A percentile compares a stretch with the other conserved stretches of the same genome.
phyloP scores from a whole-genome alignment of 2,888 invertebrate species.

The Athalia circularis region DNA sequence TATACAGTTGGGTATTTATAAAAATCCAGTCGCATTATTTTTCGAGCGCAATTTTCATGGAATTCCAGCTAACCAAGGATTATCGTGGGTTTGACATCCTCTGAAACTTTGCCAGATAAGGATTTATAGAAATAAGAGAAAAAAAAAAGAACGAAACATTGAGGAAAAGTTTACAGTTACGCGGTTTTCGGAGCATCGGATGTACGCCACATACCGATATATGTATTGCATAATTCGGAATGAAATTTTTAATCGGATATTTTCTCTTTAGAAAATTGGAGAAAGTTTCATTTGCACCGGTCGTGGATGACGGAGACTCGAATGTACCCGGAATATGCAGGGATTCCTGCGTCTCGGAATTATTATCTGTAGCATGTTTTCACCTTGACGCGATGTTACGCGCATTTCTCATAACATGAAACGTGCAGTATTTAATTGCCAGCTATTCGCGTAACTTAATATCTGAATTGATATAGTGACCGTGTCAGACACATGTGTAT shows the following conservation, averaged over 20 bases:
- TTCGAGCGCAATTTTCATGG: no score
- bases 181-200: no score
- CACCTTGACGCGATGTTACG: slow-evolving; percentile 11
- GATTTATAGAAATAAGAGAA: no score
- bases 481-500: background rate
- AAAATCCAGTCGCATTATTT: slow-evolving; percentile 5
- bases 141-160: no score
- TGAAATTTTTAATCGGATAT: background rate
- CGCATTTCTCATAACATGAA: background rate
- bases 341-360: slow-evolving; percentile 5
- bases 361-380: slow-evolving; percentile 10
- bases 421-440: slow-evolving; percentile 35
- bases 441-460: slow-evolving; percentile 37
- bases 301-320: background rate
- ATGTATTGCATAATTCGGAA: no score
- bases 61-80: no score
- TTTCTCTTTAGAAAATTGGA: slow-evolving; percentile 32
- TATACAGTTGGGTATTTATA: background rate
- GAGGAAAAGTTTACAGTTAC: no score
- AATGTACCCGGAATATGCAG: background rate
- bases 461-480: background rate
- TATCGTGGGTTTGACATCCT: no score
- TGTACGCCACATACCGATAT: no score
- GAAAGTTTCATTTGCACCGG: slow-evolving; percentile 5
- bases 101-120: no score